phyloP scores from a whole-genome alignment of 1,140 invertebrate genomes.

The Brachionus koreanus region DNA sequence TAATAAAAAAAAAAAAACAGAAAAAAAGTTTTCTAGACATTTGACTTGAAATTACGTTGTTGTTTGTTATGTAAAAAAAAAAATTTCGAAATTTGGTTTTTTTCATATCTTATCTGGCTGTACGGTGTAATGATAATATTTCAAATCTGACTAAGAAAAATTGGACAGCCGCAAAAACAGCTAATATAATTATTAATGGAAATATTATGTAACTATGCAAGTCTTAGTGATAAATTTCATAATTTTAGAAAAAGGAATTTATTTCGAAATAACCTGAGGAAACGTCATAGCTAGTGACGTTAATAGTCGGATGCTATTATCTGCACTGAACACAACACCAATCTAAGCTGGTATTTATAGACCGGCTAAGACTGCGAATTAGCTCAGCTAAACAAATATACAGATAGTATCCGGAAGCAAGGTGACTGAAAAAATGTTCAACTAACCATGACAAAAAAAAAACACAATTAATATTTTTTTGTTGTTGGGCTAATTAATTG shows the following conservation, averaged over 20 bases:
- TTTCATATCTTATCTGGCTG: not conserved
- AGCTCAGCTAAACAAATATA: constrained; percentile 31
- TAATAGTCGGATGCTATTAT: not conserved
- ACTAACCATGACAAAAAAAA: constrained; percentile 22
- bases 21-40: not conserved
- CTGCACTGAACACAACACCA: not conserved
- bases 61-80: not conserved
- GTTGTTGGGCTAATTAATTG: not conserved
- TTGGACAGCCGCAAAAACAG: not conserved
- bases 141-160: not conserved
- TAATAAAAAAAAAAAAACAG: not conserved
- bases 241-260: not conserved
- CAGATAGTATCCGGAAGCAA: constrained; percentile 39
- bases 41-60: not conserved
- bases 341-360: not conserved
- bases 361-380: not conserved
- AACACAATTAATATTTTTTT: not conserved
- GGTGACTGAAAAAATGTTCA: constrained; percentile 7
- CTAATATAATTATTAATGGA: not conserved
- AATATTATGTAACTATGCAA: not conserved
- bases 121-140: not conserved
- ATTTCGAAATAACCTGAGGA: not conserved
- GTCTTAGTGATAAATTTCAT: not conserved
- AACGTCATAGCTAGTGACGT: not conserved
- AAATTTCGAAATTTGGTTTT: not conserved